A percentile compares a stretch with the other conserved stretches of the same genome.
Evolutionary conservation across 1,140 invertebrate species (phyloP).

Genomic region (Zelostemma sp.): DNA sequence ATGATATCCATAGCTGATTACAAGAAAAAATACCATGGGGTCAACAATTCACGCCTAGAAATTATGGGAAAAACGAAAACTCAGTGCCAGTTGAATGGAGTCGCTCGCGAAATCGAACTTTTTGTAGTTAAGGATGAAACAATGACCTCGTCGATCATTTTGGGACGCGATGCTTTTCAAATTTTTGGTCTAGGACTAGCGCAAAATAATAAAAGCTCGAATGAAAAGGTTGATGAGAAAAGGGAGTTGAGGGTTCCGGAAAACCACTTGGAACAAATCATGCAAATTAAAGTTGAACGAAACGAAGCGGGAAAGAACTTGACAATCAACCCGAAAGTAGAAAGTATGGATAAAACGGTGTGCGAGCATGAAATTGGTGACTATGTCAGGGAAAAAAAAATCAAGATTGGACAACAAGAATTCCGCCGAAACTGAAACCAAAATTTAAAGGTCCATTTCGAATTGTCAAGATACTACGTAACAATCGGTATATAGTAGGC

Average conservation of each 20-base stretch:
- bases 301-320: neutral
- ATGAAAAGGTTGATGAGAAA: neutral
- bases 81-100: neutral
- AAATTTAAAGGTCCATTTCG: no score
- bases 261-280: slow-evolving; percentile 2
- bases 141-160: neutral
- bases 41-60: neutral
- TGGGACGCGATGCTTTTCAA: neutral
- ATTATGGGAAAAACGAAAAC: slow-evolving; percentile 1
- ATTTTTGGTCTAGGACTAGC: neutral
- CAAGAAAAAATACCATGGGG: slow-evolving; percentile 1
- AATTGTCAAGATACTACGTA: no score
- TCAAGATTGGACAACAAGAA: no score
- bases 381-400: no score
- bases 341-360: no score
- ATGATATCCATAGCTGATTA: no score
- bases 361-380: no score
- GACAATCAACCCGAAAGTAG: no score
- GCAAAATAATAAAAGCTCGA: slow-evolving; percentile 4
- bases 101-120: slow-evolving; percentile 5
- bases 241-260: neutral
- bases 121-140: neutral
- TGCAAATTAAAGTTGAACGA: neutral
- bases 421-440: no score
- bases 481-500: no score